Base-by-base conservation (phyloP, 2,888 invertebrate species). In the Pterobdella sp. region DNA sequence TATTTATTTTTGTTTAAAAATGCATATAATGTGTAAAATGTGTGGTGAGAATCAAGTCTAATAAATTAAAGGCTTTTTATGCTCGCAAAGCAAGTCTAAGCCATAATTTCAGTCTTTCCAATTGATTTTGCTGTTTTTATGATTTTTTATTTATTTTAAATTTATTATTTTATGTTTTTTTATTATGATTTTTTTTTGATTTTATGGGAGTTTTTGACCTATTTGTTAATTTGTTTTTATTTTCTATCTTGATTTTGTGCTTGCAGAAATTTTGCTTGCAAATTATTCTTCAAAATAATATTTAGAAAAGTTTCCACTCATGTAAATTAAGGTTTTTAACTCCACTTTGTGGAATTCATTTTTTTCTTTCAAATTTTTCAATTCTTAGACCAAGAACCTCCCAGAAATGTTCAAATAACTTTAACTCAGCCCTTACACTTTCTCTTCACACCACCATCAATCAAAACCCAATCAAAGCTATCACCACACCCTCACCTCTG, bases 401-500 rank as follows among this genome's bases (percentile, higher is more conserved):
- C 42, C 42, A 42, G 18, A 7, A 42, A 7, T 18, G 10, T 14
- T 18, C 42, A 42, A 42, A 42, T 18, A 42, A 42, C 42, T 18
- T 18, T 42, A 7, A 7, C 7, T 14, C n/a, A 7, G 3, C 60
- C 60, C 4, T 3, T 22, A 7, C 4, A 56, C 60, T 14, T 14
- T 22, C n/a, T 3, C n/a, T 56, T 26, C 7, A 56, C 22, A 7
- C 22, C 22, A 7, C 49, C 49, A 42, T 22, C 49, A 14, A 42
- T 42, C 49, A 42, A 7, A 42, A 14, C 60, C 18, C n/a, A 22
- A 22, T 26, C 60, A 22, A 56, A 56, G 3, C 60, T 26, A 56
- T 3, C 60, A 22, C 26, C 7, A 7, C 7, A 42, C 42, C 7
- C 42, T 3, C 60, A 56, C 60, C 85, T 88, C 82, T 94, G 93